These are phyloP conservation scores for Passer domesticus DNA, from an alignment of 2,113 vertebrate species.

Conservation along the genomic window DNA sequence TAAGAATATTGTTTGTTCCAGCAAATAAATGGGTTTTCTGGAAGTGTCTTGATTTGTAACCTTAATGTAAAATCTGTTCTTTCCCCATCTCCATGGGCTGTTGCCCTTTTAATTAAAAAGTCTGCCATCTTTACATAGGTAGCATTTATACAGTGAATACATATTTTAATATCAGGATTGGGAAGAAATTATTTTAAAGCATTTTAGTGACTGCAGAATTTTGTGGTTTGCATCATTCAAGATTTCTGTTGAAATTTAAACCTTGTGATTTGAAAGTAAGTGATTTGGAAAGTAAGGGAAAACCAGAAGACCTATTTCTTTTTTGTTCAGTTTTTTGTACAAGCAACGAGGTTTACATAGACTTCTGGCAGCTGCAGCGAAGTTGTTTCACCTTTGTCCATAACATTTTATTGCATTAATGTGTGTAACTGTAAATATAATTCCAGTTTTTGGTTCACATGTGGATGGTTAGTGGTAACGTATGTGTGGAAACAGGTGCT, in stretches of 20 bases:
- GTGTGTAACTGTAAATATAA: neutral
- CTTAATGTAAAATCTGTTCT: neutral
- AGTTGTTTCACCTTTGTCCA: neutral
- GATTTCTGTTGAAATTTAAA: neutral
- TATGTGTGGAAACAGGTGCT: neutral
- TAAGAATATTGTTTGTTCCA: neutral
- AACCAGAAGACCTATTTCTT: neutral
- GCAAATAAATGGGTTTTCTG: neutral
- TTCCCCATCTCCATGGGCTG: neutral
- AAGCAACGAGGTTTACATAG: neutral
- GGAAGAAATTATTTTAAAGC: neutral
- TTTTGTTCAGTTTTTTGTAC: neutral
- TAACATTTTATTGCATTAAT: neutral
- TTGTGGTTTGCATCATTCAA: rapidly evolving
- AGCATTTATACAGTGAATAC: neutral
- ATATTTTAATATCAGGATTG: neutral
- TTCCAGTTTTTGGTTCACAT: neutral
- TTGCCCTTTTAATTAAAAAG: neutral
- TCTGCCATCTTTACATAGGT: neutral
- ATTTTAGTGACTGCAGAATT: neutral
- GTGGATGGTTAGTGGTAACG: neutral
- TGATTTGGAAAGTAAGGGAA: neutral
- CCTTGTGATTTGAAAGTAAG: neutral
- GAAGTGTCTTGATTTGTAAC: neutral
- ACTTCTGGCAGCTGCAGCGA: neutral